Conservation (phyloP, 2,888 invertebrate genomes). For the Panopea generosa region DNA sequence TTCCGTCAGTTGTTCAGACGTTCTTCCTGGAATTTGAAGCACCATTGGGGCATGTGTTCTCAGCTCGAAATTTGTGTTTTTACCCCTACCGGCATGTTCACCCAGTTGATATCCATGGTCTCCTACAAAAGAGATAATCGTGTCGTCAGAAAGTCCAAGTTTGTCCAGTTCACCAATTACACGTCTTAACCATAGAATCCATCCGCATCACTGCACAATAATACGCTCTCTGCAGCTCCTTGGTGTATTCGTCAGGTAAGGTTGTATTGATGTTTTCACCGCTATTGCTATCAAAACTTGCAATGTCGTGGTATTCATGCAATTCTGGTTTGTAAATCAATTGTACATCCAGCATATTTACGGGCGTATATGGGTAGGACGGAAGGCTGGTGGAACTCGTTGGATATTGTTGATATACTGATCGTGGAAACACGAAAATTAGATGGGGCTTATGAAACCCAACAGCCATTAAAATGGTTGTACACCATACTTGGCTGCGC, state of each 20-base stretch:
- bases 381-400: conserved; percentile 58
- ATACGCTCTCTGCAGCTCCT: conserved; percentile 62
- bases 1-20: conserved; percentile 62
- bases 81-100: conserved; percentile 74
- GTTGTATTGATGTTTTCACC: conserved; percentile 60
- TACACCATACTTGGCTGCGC: conserved; percentile 50
- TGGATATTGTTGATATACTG: conserved; percentile 89
- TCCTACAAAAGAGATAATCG: conserved; percentile 69
- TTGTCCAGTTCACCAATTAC: conserved; percentile 56
- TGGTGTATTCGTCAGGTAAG: conserved; percentile 59
- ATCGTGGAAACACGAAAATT: conserved; percentile 92
- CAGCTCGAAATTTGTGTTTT: conserved; percentile 72
- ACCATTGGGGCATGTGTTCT: conserved; percentile 74
- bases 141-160: conserved; percentile 61
- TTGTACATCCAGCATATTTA: conserved; percentile 91
- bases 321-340: conserved; percentile 88
- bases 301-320: conserved; percentile 64
- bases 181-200: conserved; percentile 60
- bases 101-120: conserved; percentile 78
- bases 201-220: conserved; percentile 65
- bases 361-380: conserved; percentile 67
- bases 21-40: conserved; percentile 63
- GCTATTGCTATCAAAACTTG: conserved; percentile 24
- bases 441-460: conserved; percentile 96
- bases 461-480: conserved; percentile 91